Percentiles rank a stretch among this genome's conserved stretches.
Evolutionary conservation across 2,888 invertebrate species (phyloP).

Genomic region (Stenchaetothrips biformis): DNA sequence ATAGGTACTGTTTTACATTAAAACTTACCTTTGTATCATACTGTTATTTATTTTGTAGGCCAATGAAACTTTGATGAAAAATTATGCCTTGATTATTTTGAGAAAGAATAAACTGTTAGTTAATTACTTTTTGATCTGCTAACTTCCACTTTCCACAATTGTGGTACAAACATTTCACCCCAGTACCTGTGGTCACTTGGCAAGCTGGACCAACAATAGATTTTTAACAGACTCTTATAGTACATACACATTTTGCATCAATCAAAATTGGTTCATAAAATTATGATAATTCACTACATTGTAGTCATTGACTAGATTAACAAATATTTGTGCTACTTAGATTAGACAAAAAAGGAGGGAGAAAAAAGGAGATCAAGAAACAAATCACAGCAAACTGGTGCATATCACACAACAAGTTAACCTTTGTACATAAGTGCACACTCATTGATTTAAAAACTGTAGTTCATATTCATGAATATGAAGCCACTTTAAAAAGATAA

Average conservation of each 20-base stretch:
- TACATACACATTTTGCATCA: neutral
- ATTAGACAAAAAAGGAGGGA: neutral
- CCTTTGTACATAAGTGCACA: neutral
- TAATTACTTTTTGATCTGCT: neutral
- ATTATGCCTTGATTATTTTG: neutral
- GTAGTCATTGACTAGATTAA: neutral
- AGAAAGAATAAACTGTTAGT: neutral
- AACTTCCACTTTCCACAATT: no score
- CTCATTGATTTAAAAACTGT: no score
- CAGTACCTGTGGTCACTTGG: no score
- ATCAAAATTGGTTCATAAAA: neutral
- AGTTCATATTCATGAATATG: no score
- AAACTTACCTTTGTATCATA: neutral
- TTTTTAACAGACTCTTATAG: no score
- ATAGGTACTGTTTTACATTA: constrained; percentile 15
- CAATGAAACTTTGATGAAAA: constrained; percentile 26
- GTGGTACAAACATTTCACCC: no score
- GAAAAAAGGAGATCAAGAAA: neutral
- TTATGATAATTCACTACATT: neutral
- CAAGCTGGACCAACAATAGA: no score
- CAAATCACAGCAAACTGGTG: neutral
- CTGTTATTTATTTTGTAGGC: constrained; percentile 12
- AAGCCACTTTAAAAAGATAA: no score
- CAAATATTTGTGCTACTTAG: neutral
- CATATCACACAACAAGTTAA: neutral